Percentiles rank a stretch among this genome's conserved stretches.
Evolutionary conservation across 1,140 invertebrate species (phyloP).

Genomic region (Cyphomyrmex costatus): DNA sequence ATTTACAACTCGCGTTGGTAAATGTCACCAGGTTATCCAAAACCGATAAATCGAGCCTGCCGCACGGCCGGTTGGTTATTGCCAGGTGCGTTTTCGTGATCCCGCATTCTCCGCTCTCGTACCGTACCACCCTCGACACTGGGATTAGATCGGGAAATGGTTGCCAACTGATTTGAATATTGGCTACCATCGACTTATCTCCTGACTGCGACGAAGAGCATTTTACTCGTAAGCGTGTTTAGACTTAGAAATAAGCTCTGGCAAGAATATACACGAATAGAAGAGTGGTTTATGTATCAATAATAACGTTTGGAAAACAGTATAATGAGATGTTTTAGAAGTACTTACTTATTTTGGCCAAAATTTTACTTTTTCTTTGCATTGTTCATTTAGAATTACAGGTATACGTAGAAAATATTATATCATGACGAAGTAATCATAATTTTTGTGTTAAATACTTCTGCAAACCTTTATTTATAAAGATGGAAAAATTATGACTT

Average conservation of each 20-base stretch:
- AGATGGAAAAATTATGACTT: conserved; percentile 19
- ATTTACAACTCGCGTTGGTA: conserved; percentile 67
- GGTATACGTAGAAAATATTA: background rate
- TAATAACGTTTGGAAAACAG: background rate
- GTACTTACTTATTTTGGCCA: background rate
- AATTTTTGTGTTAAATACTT: background rate
- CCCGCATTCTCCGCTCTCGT: conserved; percentile 24
- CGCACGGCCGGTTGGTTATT: conserved; percentile 56
- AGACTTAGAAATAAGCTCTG: conserved; percentile 49
- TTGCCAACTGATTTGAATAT: conserved; percentile 78
- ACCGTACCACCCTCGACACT: conserved; percentile 43
- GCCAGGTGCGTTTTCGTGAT: conserved; percentile 70
- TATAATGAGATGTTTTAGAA: background rate
- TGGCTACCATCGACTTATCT: conserved; percentile 73
- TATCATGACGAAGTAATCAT: background rate
- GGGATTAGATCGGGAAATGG: conserved; percentile 74
- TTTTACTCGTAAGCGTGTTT: conserved; percentile 60
- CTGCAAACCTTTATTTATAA: background rate
- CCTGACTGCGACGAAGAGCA: conserved; percentile 44
- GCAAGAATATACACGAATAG: background rate
- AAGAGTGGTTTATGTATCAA: background rate
- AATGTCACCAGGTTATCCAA: conserved; percentile 74
- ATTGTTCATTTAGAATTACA: too few relatives aligned
- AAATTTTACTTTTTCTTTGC: background rate
- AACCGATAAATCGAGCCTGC: conserved; percentile 73